Evolutionary conservation across 2,888 invertebrate genomes (phyloP).

Genomic region (Apomyelois bistriatella): DNA sequence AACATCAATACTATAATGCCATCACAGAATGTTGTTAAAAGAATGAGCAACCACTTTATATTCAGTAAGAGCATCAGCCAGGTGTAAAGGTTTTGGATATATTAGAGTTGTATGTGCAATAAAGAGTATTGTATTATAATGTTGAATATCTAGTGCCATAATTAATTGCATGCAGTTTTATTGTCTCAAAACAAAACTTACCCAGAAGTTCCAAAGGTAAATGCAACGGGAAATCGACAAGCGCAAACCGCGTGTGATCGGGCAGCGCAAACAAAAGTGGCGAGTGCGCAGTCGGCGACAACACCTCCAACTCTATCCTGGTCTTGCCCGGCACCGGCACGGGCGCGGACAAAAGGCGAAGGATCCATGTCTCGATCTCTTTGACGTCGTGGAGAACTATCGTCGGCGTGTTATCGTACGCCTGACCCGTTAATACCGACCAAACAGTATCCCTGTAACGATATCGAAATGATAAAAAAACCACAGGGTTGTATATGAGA

Average conservation of each 20-base stretch:
- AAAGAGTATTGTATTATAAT: too few relatives aligned
- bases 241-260: constrained; percentile 97
- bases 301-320: constrained; percentile 87
- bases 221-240: constrained; percentile 99
- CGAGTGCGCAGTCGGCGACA: constrained; percentile 91
- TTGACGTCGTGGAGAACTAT: constrained; percentile 97
- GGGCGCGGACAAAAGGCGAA: constrained; percentile 96
- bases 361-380: constrained; percentile 99
- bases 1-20: too few relatives aligned
- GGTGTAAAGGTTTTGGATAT: too few relatives aligned
- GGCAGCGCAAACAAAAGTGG: constrained; percentile 96
- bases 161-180: too few relatives aligned
- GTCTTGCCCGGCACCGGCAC: constrained; percentile 99
- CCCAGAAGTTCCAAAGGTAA: constrained; percentile 97
- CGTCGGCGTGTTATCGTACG: constrained; percentile 89
- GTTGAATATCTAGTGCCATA: too few relatives aligned
- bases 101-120: too few relatives aligned
- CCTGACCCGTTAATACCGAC: constrained; percentile 94
- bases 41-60: too few relatives aligned
- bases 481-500: too few relatives aligned
- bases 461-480: not conserved
- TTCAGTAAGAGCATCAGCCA: too few relatives aligned
- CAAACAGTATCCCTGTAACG: constrained; percentile 93
- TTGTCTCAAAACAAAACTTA: too few relatives aligned
- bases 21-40: too few relatives aligned